Conservation (phyloP, 1,140 invertebrate species). For the Tribolium madens region DNA sequence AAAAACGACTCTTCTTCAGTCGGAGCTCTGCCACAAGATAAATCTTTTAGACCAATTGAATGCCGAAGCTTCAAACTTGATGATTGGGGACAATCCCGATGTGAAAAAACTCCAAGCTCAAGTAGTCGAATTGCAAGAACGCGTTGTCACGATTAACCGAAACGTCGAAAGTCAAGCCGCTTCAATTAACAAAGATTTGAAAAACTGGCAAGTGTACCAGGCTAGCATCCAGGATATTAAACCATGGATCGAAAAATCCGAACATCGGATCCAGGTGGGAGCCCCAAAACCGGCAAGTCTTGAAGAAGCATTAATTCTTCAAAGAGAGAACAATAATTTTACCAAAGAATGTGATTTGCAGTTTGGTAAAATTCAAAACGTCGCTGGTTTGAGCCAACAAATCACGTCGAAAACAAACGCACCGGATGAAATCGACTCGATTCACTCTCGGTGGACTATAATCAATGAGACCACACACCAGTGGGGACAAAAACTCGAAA, state of each 20-base stretch:
- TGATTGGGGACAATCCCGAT: slow-evolving; percentile 74
- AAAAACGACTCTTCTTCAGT: slow-evolving; percentile 78
- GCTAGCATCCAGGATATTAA: slow-evolving; percentile 81
- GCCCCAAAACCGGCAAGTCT: slow-evolving; percentile 81
- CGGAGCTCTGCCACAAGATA: slow-evolving; percentile 79
- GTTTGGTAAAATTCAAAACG: slow-evolving; percentile 78
- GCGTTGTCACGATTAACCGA: slow-evolving; percentile 76
- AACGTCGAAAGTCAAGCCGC: slow-evolving; percentile 79
- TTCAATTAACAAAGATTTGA: slow-evolving; percentile 80
- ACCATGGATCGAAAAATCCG: slow-evolving; percentile 90
- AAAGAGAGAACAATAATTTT: slow-evolving; percentile 77
- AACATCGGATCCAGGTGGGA: slow-evolving; percentile 79
- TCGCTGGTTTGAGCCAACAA: slow-evolving; percentile 79
- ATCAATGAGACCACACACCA: slow-evolving; percentile 81
- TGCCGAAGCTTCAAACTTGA: slow-evolving; percentile 80
- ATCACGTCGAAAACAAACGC: slow-evolving; percentile 79
- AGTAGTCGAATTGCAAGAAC: slow-evolving; percentile 76
- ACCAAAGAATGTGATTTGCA: slow-evolving; percentile 83
- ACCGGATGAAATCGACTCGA: slow-evolving; percentile 84
- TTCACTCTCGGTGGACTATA: slow-evolving; percentile 82
- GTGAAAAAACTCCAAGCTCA: slow-evolving; percentile 77
- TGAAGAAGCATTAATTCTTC: slow-evolving; percentile 82
- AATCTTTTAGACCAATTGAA: slow-evolving; percentile 79
- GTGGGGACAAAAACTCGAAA: slow-evolving; percentile 81
- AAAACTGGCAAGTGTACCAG: slow-evolving; percentile 89